Evolutionary conservation across 1,140 invertebrate species (phyloP).

Genomic region (Euschistus heros): DNA sequence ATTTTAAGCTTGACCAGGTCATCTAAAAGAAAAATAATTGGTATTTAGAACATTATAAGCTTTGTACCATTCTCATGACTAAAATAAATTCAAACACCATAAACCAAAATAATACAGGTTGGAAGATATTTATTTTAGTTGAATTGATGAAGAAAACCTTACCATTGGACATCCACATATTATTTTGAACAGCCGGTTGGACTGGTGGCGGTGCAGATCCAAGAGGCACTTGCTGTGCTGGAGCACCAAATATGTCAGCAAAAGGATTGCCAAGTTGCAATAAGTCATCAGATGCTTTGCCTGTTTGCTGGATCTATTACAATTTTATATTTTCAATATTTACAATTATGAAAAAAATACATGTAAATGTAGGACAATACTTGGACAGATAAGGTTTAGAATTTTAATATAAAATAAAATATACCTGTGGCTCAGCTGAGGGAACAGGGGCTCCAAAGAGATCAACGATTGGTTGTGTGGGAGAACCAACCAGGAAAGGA

Average conservation of each 20-base stretch:
- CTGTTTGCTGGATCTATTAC: constrained; percentile 30
- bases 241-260: constrained; percentile 57
- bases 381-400: not conserved
- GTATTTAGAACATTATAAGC: too few species aligned
- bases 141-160: constrained; percentile 33
- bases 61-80: too few species aligned
- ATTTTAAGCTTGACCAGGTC: too few species aligned
- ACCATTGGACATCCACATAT: constrained; percentile 58
- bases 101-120: too few species aligned
- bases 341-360: not conserved
- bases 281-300: constrained; percentile 78
- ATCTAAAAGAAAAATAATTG: too few species aligned
- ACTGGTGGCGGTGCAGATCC: constrained; percentile 22
- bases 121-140: too few species aligned
- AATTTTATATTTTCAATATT: not conserved
- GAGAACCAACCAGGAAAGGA: constrained; percentile 59
- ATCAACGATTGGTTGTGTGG: constrained; percentile 61
- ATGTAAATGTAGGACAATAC: not conserved
- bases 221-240: constrained; percentile 28
- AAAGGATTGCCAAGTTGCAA: constrained; percentile 83
- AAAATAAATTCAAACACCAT: too few species aligned
- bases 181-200: constrained; percentile 34
- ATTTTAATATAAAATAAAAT: not conserved
- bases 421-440: constrained; percentile 37
- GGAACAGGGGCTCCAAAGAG: constrained; percentile 51